Evolutionary conservation across 2,113 vertebrate genomes (phyloP), one percentile per base, ranked within the genome.

Genomic region (Calypte anna): DNA sequence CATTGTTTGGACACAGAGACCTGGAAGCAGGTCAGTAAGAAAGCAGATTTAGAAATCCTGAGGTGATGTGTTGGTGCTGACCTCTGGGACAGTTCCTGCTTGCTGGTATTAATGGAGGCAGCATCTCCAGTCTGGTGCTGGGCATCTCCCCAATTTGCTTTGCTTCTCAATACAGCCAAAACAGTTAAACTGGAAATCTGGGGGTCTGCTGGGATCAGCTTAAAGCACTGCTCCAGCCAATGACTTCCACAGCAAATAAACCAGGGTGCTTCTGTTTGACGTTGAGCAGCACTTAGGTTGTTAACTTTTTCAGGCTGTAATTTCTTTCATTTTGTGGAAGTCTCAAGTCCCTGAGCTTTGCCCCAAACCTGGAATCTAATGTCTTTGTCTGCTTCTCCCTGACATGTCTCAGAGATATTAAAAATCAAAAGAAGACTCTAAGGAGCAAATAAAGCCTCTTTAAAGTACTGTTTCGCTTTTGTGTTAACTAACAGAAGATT

Each of bases 401-500:
- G 93, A 94, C 96, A 96, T 94, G 79, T 91, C 96, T 95, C 94
- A 87, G 76, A 91, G 91, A 97, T 88, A 92, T 94, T 96, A 94
- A 93, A 96, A 97, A 96, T 94, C 94, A 96, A 97, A 97, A 96
- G 86, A 83, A 89, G 90, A 33, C 93, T 94, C 90, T 82, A 90
- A 96, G 91, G 95, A 95, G 82, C 75, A 95, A 97, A 96, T 92
- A 95, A 96, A 96, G 55, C 76, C 67, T 81, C 82, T 97, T 96
- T 90, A 92, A 96, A 96, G 91, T 80, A 85, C 91, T 92, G 72
- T 57, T 96, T 93, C 73, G 83, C 86, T 93, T 96, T 79, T 72
- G 78, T 88, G 78, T 92, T 95, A 91, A 93, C 81, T 96, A 91
- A 93, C 88, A 87, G 77, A 96, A 97, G 86, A 82, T 92, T 92